Percentiles rank a stretch among this genome's conserved stretches.
These are phyloP conservation scores for Pipistrellus pipistrellus DNA, from an alignment of 2,797 vertebrate species.

Conservation along the genomic window DNA sequence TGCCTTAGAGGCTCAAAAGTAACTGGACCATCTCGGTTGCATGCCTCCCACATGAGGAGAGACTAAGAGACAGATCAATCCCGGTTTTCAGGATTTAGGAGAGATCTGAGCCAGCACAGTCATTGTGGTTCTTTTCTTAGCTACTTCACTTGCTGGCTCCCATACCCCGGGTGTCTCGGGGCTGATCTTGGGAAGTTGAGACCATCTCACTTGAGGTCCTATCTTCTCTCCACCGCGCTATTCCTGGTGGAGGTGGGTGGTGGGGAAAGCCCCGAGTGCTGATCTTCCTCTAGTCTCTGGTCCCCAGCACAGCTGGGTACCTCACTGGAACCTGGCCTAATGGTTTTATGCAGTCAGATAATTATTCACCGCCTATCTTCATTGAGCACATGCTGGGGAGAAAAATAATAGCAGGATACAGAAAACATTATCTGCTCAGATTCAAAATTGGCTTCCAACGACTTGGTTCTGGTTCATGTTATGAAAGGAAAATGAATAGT, in stretches of 20 bases:
- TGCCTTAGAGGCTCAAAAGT: background rate
- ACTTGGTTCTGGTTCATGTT: conserved; percentile 65
- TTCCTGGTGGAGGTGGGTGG: background rate
- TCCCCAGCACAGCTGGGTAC: conserved; percentile 53
- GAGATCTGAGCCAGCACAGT: background rate
- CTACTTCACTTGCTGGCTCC: background rate
- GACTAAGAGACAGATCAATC: background rate
- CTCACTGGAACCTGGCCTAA: conserved; percentile 71
- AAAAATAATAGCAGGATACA: conserved; percentile 73
- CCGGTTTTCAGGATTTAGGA: background rate
- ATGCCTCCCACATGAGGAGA: background rate
- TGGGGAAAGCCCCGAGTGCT: background rate
- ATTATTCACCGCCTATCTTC: conserved; percentile 77
- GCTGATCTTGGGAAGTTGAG: background rate
- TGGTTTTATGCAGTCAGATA: conserved; percentile 70
- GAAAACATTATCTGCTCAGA: conserved; percentile 68
- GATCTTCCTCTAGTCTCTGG: conserved; percentile 32
- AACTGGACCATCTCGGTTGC: background rate
- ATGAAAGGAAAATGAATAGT: conserved; percentile 71
- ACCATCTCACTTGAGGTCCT: background rate
- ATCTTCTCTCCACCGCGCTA: background rate
- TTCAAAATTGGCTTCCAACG: conserved; percentile 61
- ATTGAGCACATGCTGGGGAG: conserved; percentile 73
- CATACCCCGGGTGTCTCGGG: background rate
- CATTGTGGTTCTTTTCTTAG: background rate